Conservation (phyloP, 2,797 vertebrate genomes). For the Sebastolobus altivelis region DNA sequence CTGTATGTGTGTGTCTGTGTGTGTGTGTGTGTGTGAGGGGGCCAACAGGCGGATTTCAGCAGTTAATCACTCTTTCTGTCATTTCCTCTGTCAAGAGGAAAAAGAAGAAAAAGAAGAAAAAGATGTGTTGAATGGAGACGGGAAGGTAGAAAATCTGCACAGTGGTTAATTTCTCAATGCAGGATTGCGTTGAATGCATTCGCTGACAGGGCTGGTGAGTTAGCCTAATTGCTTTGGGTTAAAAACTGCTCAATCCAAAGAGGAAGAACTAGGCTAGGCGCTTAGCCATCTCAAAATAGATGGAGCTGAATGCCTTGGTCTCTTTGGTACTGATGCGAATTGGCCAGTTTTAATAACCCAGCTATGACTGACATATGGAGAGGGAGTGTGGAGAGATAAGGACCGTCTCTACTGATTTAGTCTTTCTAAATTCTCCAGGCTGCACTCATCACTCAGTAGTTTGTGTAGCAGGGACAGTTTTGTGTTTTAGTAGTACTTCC, state of each 20-base stretch:
- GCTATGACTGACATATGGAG: constrained; percentile 23
- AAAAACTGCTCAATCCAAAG: constrained; percentile 55
- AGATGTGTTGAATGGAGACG: constrained; percentile 38
- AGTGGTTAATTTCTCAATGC: constrained; percentile 48
- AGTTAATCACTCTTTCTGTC: constrained; percentile 64
- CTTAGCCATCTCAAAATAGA: constrained; percentile 62
- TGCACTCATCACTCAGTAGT: background rate
- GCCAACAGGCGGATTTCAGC: constrained; percentile 48
- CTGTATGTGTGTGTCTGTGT: constrained; percentile 19
- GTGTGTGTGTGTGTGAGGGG: constrained; percentile 17
- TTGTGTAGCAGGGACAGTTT: background rate
- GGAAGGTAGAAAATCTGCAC: constrained; percentile 47
- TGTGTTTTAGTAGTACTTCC: background rate
- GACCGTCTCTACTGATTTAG: constrained; percentile 41
- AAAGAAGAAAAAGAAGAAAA: constrained; percentile 30
- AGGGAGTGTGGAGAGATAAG: constrained; percentile 35
- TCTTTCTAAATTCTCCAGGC: constrained; percentile 4
- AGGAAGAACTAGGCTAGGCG: constrained; percentile 56
- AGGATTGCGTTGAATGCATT: constrained; percentile 41
- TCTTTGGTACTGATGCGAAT: constrained; percentile 45
- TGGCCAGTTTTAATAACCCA: constrained; percentile 45
- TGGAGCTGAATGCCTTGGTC: constrained; percentile 46
- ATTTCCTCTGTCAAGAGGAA: constrained; percentile 52
- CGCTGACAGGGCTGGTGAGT: constrained; percentile 55
- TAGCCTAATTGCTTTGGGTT: constrained; percentile 70